Evolutionary conservation across 2,797 vertebrate species (phyloP), one percentile per base, ranked within the genome.

Genomic region (Psittacula derbiana): DNA sequence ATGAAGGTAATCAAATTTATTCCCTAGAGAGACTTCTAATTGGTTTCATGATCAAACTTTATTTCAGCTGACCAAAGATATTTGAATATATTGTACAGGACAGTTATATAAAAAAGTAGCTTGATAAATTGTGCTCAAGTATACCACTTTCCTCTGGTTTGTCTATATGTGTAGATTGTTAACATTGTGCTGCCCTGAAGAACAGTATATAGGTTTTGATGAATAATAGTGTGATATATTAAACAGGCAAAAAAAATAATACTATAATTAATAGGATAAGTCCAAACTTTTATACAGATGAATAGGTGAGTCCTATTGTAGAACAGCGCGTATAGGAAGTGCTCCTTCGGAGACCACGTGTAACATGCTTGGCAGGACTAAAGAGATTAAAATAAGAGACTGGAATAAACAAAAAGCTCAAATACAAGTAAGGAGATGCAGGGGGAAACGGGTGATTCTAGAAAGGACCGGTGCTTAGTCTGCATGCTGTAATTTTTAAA

Each of bases 351-450:
- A 92, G 76, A 75, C 62, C 60, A 58, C 69, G 17, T 89, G 27
- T 71, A 90, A 86, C 67, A 73, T 0, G 18, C 61, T 86, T 95
- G 67, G 81, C 72, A 96, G 82, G 76, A 84, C 78, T 94, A 93
- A 96, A 67, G 55, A 96, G 93, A 95, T 96, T 95, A 93, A 95
- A 95, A 53, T 72, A 81, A 70, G 85, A 80, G 71, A 76, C 2
- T 20, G 78, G 86, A 95, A 92, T 91, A 96, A 97, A 93, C 79
- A 91, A 72, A 95, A 92, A 66, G 49, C 71, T 92, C 76, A 81
- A 91, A 93, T 53, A 79, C 36, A 76, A 50, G 50, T 60, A 73
- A 85, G 53, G 53, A 93, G 44, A 62, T 15, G 20, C 23, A 12
- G 27, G 67, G 57, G 46, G 6, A 2, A 70, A 95, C 41, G 17